Evolutionary conservation across 2,888 invertebrate genomes (phyloP), one percentile per base, ranked within the genome.

Genomic region (Trachelus stipa): DNA sequence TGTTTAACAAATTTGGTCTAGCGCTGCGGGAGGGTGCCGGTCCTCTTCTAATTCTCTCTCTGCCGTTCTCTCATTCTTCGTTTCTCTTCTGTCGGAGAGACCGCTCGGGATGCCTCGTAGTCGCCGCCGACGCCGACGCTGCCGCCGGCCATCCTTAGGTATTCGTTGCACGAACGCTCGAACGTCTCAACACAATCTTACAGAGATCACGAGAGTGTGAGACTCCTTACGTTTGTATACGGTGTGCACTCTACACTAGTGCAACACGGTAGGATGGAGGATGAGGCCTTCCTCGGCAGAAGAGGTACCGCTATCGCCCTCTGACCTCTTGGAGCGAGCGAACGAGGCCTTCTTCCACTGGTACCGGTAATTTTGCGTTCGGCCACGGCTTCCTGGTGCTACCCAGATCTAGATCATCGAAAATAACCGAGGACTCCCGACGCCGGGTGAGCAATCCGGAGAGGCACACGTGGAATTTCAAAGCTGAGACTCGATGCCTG

Each of bases 271-370:
- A 77, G 86, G 82, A 86, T 83, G 84, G 84, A 83, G 83, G 84
- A 84, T 81, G 82, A 68, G 78, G 81, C 79, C 82, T 85, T 82
- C 83, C 83, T 82, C 81, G 81, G 81, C 79, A 86, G 88, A 87
- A 86, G 88, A 89, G 88, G 89, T 91, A 91, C 91, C 91, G 91
- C 91, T 91, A 91, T 89, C 88, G 89, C 89, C 91, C 91, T 90
- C 86, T 91, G 90, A 91, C 91, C 91, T 85, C 88, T 84, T 82
- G 80, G 85, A 84, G 81, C 86, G 85, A 87, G 88, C 86, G 85
- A 89, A 86, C 87, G 84, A 88, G 87, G 84, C 85, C 89, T 88
- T 86, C 88, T 87, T 88, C 85, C 83, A 81, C 79, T 78, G 83
- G 86, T 84, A 88, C 88, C 86, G 87, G 88, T 88, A 88, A 89